phyloP scores from a whole-genome alignment of 1,140 invertebrate genomes.

The Metopolophium dirhodum region DNA sequence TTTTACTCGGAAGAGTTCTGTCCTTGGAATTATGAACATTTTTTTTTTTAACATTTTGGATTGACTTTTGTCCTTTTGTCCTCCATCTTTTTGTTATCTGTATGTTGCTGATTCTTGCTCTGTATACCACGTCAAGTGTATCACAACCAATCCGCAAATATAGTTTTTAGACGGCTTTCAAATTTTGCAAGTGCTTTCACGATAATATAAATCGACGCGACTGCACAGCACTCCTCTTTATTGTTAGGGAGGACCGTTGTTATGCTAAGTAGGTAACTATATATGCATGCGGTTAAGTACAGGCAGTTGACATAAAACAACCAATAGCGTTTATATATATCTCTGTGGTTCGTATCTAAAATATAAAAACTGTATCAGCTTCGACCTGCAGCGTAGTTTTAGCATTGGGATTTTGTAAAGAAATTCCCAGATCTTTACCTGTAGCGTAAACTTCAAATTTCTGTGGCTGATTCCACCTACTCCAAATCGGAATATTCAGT shows the following conservation, averaged over 20 bases:
- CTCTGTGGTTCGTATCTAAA: background rate
- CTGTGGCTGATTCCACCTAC: background rate
- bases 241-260: background rate
- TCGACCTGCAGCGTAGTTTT: background rate
- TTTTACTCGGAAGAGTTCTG: background rate
- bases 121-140: background rate
- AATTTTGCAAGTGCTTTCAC: background rate
- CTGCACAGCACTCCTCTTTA: background rate
- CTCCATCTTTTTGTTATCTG: background rate
- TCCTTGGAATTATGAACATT: background rate
- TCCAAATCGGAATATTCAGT: background rate
- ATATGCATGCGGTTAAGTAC: background rate
- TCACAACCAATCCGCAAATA: background rate
- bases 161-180: conserved; percentile 10
- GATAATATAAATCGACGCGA: background rate
- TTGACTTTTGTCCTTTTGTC: background rate
- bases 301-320: background rate
- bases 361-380: background rate
- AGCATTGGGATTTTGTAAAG: background rate
- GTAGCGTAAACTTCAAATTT: background rate
- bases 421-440: background rate
- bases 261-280: background rate
- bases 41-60: background rate
- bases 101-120: background rate
- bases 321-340: background rate